Percentiles rank a stretch among this genome's conserved stretches.
Conservation (phyloP, 2,888 invertebrate genomes). For the Acanthoscelides obtectus region DNA sequence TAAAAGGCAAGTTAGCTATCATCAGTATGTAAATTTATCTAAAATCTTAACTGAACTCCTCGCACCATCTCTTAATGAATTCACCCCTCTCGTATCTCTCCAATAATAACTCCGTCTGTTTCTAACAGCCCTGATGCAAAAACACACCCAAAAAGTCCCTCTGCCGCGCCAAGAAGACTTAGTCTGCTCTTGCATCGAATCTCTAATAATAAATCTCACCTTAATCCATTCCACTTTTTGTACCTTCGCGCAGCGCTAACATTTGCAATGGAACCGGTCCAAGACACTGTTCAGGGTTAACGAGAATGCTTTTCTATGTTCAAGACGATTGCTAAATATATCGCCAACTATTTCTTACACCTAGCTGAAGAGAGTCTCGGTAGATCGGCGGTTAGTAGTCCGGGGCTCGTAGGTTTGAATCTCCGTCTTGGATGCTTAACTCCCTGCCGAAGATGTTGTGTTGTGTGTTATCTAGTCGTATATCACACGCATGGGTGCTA, state of each 20-base stretch:
- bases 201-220: not conserved
- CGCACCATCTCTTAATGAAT: not conserved
- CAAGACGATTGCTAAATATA: not conserved
- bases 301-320: not conserved
- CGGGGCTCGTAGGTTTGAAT: no score
- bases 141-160: not conserved
- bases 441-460: no score
- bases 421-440: no score
- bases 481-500: no score
- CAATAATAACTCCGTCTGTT: not conserved
- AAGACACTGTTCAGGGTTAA: not conserved
- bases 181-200: not conserved
- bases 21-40: not conserved
- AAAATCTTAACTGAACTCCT: not conserved
- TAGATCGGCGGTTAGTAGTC: no score
- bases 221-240: not conserved
- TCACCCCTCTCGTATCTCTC: not conserved
- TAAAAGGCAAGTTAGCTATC: no score
- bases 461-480: no score
- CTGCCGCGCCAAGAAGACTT: not conserved
- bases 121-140: not conserved
- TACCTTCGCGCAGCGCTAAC: not conserved
- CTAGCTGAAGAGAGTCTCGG: no score
- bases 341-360: not conserved
- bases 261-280: not conserved